phyloP scores from a whole-genome alignment of 2,888 invertebrate genomes.

The Protophormia terraenovae region DNA sequence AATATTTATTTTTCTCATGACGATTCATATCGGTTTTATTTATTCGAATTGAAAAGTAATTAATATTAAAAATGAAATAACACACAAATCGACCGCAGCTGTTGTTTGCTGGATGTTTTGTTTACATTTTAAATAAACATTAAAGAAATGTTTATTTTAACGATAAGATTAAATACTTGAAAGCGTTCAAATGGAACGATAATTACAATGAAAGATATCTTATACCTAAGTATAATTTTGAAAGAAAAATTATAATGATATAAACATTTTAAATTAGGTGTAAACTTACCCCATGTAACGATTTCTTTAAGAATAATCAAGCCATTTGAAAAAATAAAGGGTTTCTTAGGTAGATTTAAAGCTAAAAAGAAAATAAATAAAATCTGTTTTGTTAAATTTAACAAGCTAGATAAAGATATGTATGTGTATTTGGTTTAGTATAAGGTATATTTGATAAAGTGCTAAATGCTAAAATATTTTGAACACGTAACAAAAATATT shows the following conservation, averaged over 20 bases:
- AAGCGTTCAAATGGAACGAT: background rate
- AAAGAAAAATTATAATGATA: background rate
- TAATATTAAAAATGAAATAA: background rate
- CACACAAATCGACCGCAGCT: background rate
- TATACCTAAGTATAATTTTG: background rate
- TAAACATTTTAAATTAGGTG: conserved; percentile 1
- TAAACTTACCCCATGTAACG: conserved; percentile 29
- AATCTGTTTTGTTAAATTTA: background rate
- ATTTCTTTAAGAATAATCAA: background rate
- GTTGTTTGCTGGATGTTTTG: background rate
- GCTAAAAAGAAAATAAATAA: background rate
- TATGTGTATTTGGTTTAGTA: too few species aligned
- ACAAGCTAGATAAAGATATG: background rate
- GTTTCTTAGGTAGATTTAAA: background rate
- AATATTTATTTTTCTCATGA: background rate
- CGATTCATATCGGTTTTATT: background rate
- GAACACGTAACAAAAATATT: too few species aligned
- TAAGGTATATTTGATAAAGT: too few species aligned
- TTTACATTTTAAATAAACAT: conserved; percentile 12
- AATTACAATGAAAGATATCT: background rate
- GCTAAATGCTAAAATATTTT: too few species aligned
- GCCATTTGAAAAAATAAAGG: background rate
- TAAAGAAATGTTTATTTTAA: background rate
- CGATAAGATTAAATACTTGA: conserved; percentile 13
- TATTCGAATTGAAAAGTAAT: background rate